Evolutionary conservation across 2,797 vertebrate genomes (phyloP).

Genomic region (Channallabes apus): DNA sequence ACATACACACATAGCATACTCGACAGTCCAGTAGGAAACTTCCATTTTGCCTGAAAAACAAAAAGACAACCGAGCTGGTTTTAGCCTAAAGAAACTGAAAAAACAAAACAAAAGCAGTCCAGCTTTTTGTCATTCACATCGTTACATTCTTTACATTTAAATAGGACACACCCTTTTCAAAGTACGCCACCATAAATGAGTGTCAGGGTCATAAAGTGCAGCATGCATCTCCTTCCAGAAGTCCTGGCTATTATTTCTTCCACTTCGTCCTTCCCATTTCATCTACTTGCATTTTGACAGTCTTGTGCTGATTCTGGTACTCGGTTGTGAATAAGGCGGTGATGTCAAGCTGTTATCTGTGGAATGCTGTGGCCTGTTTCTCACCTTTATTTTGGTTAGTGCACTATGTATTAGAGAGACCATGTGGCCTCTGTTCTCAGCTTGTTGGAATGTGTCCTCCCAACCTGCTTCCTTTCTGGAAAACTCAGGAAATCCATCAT

Average conservation of each 20-base stretch:
- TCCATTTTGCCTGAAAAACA: neutral
- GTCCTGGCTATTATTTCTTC: neutral
- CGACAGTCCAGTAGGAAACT: too few relatives aligned
- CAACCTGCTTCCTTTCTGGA: neutral
- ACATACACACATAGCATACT: neutral
- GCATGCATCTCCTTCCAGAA: neutral
- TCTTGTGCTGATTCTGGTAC: neutral
- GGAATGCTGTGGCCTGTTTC: conserved; percentile 12
- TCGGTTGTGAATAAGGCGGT: neutral
- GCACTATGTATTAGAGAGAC: neutral
- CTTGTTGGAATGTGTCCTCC: conserved; percentile 16
- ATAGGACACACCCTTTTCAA: conserved; percentile 8
- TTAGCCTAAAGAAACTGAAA: too few relatives aligned
- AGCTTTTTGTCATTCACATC: neutral
- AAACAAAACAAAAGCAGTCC: neutral
- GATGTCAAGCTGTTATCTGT: neutral
- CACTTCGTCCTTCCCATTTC: neutral
- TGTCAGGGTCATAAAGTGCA: neutral
- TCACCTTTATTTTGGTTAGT: neutral
- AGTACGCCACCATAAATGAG: neutral
- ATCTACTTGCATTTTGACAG: neutral
- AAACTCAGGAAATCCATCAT: neutral
- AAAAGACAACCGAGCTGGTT: too few relatives aligned
- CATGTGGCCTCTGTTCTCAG: conserved; percentile 25
- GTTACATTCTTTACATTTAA: neutral